These are phyloP conservation scores for Darevskia mixta DNA, from an alignment of 2,797 vertebrate genomes.

Conservation along the genomic window DNA sequence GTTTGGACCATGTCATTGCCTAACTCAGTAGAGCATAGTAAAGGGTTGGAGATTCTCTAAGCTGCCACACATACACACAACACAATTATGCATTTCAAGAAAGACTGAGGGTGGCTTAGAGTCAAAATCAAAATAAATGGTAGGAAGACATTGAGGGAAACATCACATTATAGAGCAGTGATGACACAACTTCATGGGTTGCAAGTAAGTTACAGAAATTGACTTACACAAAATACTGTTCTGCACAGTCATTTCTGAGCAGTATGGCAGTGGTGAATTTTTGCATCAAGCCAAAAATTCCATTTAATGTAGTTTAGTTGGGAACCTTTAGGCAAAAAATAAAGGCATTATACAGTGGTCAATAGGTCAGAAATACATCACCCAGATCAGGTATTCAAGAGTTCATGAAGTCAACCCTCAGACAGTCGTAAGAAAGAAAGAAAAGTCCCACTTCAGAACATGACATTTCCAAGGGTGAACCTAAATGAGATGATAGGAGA, in stretches of 20 bases:
- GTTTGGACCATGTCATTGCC: slow-evolving; percentile 19
- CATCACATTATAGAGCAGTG: not conserved
- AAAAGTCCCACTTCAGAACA: too few relatives aligned
- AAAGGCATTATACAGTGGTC: not conserved
- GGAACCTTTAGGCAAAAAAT: not conserved
- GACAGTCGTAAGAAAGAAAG: too few relatives aligned
- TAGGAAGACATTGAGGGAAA: not conserved
- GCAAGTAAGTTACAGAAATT: not conserved
- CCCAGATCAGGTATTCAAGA: not conserved
- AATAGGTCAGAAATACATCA: not conserved
- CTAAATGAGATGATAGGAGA: too few relatives aligned
- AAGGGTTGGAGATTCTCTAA: not conserved
- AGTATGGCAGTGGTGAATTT: not conserved
- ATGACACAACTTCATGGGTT: not conserved
- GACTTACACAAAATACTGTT: not conserved
- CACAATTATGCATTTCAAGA: not conserved
- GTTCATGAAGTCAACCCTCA: too few relatives aligned
- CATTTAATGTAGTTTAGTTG: not conserved
- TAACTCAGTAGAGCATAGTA: not conserved
- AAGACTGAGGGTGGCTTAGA: not conserved
- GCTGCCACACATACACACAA: not conserved
- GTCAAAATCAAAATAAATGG: not conserved
- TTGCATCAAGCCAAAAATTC: not conserved
- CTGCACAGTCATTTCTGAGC: slow-evolving; percentile 1
- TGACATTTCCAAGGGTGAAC: too few relatives aligned